Base-by-base conservation (phyloP, 2,113 vertebrate species). In the Takifugu bimaculatus region DNA sequence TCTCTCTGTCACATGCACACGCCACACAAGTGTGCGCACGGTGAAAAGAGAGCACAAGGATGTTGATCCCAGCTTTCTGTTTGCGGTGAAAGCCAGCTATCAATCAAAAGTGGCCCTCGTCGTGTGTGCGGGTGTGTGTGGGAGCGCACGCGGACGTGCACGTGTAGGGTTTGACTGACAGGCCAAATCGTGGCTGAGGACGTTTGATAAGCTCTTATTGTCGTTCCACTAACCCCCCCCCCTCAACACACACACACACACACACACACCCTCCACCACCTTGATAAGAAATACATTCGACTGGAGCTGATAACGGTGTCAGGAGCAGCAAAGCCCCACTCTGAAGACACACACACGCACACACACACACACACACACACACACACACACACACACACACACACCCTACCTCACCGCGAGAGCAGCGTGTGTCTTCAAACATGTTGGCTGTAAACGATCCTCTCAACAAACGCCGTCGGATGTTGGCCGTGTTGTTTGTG, bases 231-330 rank as follows among this genome's bases (percentile, higher is more conserved):
- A 9, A 9, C 35, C 35, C 35, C 20, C 49, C 39, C 13, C 6
- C 2, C 39, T 47, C 64, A 48, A 45, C 13, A 20, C 84, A 65
- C 6, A 25, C 26, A 4, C 84, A 51, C 15, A 29, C 48, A 3
- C 57, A 79, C 56, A 88, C 92, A 82, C 90, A 90, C 72, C 68
- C 83, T 85, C 85, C 83, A 85, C 89, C 89, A 88, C 83, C 86
- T 87, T 90, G 91, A 95, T 96, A 97, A 96, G 95, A 95, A 97
- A 97, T 95, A 96, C 95, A 96, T 96, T 97, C 92, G 95, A 96
- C 93, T 95, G 91, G 91, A 93, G 93, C 90, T 94, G 96, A 99
- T 98, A 98, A 99, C 94, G 85, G 90, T 88, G 73, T 88, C 90
- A 90, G 92, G 91, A 91, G 93, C 94, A 90, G 93, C 93, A 92